These are phyloP conservation scores for Tromatobia lineatoria DNA, from an alignment of 2,888 invertebrate species.

Conservation along the genomic window DNA sequence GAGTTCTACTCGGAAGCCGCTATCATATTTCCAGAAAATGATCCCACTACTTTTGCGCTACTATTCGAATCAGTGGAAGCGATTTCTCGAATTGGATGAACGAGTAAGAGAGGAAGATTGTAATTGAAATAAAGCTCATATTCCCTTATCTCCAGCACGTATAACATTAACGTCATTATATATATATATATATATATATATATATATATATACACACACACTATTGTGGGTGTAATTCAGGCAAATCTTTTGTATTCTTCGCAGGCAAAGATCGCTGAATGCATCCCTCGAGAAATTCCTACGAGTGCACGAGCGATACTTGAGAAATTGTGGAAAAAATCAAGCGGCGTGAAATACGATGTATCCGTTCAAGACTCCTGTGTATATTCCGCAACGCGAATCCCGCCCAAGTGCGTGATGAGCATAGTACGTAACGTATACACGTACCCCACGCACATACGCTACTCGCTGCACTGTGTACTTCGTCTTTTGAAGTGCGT, in stretches of 20 bases:
- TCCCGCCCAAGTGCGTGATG: conserved; percentile 76
- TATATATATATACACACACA: too few species aligned
- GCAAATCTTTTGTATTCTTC: conserved; percentile 32
- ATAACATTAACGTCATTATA: conserved; percentile 60
- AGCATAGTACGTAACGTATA: conserved; percentile 72
- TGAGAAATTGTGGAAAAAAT: conserved; percentile 50
- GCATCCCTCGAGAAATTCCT: conserved; percentile 32
- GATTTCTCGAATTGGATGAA: conserved; percentile 46
- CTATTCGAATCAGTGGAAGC: conserved; percentile 22
- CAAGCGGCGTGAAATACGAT: conserved; percentile 21
- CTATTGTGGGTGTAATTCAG: conserved; percentile 24
- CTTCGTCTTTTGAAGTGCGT: conserved; percentile 26
- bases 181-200: too few species aligned
- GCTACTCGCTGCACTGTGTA: not conserved
- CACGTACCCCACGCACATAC: conserved; percentile 33
- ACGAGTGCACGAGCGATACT: conserved; percentile 49
- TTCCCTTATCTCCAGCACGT: conserved; percentile 52
- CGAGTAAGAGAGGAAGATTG: conserved; percentile 3
- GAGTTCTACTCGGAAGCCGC: conserved; percentile 40
- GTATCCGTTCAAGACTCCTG: conserved; percentile 50
- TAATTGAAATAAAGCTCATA: not conserved
- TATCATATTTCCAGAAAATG: conserved; percentile 57
- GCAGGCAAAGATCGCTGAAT: conserved; percentile 1
- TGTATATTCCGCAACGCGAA: conserved; percentile 28
- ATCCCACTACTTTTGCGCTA: conserved; percentile 15